These are phyloP conservation scores for Coilia nasus DNA, from an alignment of 2,797 vertebrate genomes.

Conservation along the genomic window DNA sequence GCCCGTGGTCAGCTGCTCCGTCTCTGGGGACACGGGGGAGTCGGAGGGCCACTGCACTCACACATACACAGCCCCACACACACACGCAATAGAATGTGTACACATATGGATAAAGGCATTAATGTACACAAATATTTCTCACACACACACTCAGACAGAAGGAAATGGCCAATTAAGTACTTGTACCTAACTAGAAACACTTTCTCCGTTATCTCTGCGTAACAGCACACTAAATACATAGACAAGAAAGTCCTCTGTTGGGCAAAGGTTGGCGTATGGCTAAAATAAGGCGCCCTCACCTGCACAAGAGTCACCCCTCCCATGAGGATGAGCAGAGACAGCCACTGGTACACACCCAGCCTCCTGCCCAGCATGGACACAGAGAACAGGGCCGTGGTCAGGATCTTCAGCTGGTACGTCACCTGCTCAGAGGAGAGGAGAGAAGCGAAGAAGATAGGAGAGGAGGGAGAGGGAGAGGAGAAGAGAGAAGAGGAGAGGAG, in stretches of 20 bases:
- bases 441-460: not conserved
- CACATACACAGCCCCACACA: slow-evolving; percentile 48
- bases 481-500: not conserved
- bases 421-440: slow-evolving; percentile 74
- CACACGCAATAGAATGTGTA: not conserved
- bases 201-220: too few species aligned
- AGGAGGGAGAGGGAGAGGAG: not conserved
- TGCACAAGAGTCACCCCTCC: slow-evolving; percentile 93
- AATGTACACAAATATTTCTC: not conserved
- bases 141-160: not conserved
- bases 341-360: slow-evolving; percentile 93
- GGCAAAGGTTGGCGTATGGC: too few species aligned
- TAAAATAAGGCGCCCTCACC: slow-evolving; percentile 70
- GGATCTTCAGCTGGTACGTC: slow-evolving; percentile 97
- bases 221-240: too few species aligned
- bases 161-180: too few species aligned
- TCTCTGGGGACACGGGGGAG: slow-evolving; percentile 65
- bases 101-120: not conserved
- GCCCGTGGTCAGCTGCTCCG: slow-evolving; percentile 80
- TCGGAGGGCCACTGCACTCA: slow-evolving; percentile 89
- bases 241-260: too few species aligned
- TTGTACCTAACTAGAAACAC: too few species aligned
- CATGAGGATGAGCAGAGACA: slow-evolving; percentile 93
- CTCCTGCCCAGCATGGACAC: slow-evolving; percentile 95
- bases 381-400: slow-evolving; percentile 96